These are phyloP conservation scores for Leucozona laternaria DNA, from an alignment of 2,888 invertebrate species.

Conservation along the genomic window DNA sequence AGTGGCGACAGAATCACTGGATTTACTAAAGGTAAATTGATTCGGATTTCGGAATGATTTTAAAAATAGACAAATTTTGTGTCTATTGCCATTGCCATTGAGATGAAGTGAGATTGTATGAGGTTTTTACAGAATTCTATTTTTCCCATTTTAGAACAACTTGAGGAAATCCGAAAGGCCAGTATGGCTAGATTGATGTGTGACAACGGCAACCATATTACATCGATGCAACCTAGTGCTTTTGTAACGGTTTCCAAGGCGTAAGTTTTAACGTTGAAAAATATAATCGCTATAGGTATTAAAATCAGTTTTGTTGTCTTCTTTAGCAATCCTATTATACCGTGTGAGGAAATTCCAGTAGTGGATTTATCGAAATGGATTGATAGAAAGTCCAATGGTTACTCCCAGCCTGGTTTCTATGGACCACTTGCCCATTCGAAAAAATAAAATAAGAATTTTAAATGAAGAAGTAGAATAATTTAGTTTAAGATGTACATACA, in stretches of 20 bases:
- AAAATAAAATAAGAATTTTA: not conserved
- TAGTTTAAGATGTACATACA: slow-evolving; percentile 66
- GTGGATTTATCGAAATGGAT: slow-evolving; percentile 87
- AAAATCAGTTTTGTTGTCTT: not conserved
- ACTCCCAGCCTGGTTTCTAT: slow-evolving; percentile 47
- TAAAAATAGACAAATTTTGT: too few relatives aligned
- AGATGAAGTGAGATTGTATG: too few relatives aligned
- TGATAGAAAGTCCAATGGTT: slow-evolving; percentile 77
- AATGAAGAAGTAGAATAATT: slow-evolving; percentile 40
- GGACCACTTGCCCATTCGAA: slow-evolving; percentile 48
- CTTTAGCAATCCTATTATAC: slow-evolving; percentile 86
- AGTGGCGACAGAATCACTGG: slow-evolving; percentile 86
- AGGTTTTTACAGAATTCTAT: too few relatives aligned
- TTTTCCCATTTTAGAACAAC: slow-evolving; percentile 85
- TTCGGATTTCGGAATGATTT: too few relatives aligned
- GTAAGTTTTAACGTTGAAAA: slow-evolving; percentile 83
- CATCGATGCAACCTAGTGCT: slow-evolving; percentile 87
- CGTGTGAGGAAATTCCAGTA: slow-evolving; percentile 86
- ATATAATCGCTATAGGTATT: too few relatives aligned
- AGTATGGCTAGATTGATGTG: slow-evolving; percentile 92
- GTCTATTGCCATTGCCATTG: too few relatives aligned
- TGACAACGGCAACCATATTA: slow-evolving; percentile 90
- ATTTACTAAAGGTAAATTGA: slow-evolving; percentile 86
- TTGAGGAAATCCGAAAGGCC: slow-evolving; percentile 90
- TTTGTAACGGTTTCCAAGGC: slow-evolving; percentile 87